A percentile compares a stretch with the other conserved stretches of the same genome.
Conservation (phyloP, 2,888 invertebrate species). For the Lycia hirtaria region DNA sequence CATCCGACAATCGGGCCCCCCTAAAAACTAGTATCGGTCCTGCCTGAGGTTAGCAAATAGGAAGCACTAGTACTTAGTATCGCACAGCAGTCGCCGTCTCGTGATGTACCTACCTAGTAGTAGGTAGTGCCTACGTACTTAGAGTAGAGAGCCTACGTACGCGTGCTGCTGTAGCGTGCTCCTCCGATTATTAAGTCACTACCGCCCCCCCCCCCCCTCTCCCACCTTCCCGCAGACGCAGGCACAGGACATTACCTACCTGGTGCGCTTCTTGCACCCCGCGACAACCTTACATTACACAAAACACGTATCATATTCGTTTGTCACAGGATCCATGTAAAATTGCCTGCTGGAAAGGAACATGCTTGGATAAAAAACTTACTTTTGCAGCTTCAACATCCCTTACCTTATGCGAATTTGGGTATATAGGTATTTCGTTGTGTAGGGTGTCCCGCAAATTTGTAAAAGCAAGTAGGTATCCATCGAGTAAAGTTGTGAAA, state of each 20-base stretch:
- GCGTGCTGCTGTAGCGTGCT: neutral
- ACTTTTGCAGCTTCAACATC: neutral
- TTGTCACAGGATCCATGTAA: slow-evolving; percentile 16
- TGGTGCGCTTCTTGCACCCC: neutral
- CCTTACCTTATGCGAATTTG: neutral
- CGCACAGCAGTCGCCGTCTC: too few relatives aligned
- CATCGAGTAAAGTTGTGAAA: slow-evolving; percentile 38
- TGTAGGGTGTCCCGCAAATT: neutral
- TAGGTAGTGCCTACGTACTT: too few relatives aligned
- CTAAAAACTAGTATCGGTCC: too few relatives aligned
- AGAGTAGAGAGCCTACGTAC: too few relatives aligned
- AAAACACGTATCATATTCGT: slow-evolving; percentile 19
- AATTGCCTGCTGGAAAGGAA: slow-evolving; percentile 23
- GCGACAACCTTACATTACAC: slow-evolving; percentile 3
- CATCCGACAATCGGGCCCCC: too few relatives aligned
- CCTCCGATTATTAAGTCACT: slow-evolving; percentile 18
- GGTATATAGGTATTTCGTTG: slow-evolving; percentile 10
- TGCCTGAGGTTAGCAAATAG: too few relatives aligned
- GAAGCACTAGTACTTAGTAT: too few relatives aligned
- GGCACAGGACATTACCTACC: slow-evolving; percentile 22
- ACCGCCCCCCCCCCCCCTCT: slow-evolving; percentile 13
- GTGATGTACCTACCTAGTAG: too few relatives aligned
- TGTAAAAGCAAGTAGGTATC: slow-evolving; percentile 23
- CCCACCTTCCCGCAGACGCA: slow-evolving; percentile 11
- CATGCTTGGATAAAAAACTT: slow-evolving; percentile 8